Percentiles rank a stretch among this genome's conserved stretches.
These are phyloP conservation scores for Cataglyphis cursor DNA, from an alignment of 2,888 invertebrate genomes.

Conservation along the genomic window DNA sequence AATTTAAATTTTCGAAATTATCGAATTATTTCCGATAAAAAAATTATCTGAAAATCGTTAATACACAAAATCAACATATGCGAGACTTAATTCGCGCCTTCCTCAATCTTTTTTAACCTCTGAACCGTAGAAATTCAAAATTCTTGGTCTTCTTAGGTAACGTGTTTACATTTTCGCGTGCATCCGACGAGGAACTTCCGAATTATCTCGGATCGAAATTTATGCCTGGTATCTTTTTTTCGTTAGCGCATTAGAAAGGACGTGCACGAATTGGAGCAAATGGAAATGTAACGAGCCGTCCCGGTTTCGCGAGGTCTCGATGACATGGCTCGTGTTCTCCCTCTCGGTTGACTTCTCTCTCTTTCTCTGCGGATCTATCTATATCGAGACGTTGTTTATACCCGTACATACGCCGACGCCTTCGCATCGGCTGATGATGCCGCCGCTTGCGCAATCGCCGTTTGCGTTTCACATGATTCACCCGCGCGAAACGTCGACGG, in stretches of 20 bases:
- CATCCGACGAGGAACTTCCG: background rate
- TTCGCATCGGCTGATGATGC: conserved; percentile 60
- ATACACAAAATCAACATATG: background rate
- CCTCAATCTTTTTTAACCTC: background rate
- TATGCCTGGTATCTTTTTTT: conserved; percentile 17
- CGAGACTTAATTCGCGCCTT: background rate
- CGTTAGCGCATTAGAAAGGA: conserved; percentile 40
- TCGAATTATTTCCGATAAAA: background rate
- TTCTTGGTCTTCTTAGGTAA: background rate
- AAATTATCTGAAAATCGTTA: conserved; percentile 1
- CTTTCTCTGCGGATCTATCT: conserved; percentile 10
- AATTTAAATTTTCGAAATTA: background rate
- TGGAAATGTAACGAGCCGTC: conserved; percentile 51
- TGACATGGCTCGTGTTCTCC: conserved; percentile 65
- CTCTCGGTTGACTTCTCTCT: conserved; percentile 53
- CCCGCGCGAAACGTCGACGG: conserved; percentile 54
- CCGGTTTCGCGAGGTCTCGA: conserved; percentile 64
- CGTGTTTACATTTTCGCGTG: background rate
- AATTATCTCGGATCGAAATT: background rate
- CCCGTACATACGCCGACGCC: conserved; percentile 65
- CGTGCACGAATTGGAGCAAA: conserved; percentile 59
- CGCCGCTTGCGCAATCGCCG: conserved; percentile 68
- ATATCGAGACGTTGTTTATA: conserved; percentile 30
- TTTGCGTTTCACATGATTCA: conserved; percentile 71
- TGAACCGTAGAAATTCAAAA: background rate